Conservation (phyloP, 2,113 vertebrate species). For the Ailurus styani region DNA sequence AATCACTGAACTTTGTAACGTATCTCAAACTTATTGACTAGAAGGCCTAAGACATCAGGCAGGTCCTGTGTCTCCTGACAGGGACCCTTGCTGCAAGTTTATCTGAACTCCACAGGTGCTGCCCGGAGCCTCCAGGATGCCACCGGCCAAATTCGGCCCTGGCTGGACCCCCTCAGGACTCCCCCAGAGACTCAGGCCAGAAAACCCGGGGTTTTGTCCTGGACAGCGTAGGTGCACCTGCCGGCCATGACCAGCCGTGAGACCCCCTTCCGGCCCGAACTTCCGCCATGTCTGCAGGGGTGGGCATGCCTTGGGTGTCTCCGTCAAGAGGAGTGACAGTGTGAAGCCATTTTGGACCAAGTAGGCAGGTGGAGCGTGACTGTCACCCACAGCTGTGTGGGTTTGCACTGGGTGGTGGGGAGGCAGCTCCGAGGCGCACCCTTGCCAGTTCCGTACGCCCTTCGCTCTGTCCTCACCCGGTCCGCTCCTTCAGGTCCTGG, state of each 20-base stretch:
- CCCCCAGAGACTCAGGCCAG: neutral
- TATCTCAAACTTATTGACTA: neutral
- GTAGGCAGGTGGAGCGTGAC: no score
- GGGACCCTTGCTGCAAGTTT: neutral
- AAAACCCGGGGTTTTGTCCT: neutral
- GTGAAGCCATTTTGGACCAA: accelerated
- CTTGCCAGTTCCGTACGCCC: neutral
- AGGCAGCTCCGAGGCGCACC: no score
- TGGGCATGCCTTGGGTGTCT: accelerated
- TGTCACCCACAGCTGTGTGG: neutral
- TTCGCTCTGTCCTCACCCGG: neutral
- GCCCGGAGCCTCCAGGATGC: neutral
- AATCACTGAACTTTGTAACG: no score
- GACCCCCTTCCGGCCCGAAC: neutral
- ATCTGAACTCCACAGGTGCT: neutral
- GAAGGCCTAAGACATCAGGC: neutral
- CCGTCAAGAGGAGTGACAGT: accelerated
- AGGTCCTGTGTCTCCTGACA: neutral
- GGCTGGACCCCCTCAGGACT: accelerated
- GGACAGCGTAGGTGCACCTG: no score
- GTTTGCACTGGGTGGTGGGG: neutral
- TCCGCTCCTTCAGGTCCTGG: neutral
- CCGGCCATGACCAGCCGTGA: neutral
- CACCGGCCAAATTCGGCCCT: accelerated
- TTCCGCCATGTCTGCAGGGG: accelerated